A percentile compares a stretch with the other conserved stretches of the same genome.
Evolutionary conservation across 2,113 vertebrate genomes (phyloP).

Genomic region (Aspidoscelis tigris): DNA sequence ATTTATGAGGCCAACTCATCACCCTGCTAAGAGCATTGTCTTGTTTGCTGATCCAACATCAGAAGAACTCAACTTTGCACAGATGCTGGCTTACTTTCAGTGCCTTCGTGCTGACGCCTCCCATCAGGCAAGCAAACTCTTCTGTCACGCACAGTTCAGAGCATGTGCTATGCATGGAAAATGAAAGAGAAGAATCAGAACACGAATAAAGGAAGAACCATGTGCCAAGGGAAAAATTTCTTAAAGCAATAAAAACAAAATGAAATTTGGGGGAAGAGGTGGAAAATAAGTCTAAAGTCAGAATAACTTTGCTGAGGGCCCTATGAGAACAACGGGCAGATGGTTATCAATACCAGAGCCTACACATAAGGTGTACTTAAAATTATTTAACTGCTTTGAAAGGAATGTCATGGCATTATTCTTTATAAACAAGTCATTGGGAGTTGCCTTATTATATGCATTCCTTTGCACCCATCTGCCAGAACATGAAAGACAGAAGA

Average conservation of each 20-base stretch:
- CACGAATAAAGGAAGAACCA: background rate
- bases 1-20: conserved; percentile 6
- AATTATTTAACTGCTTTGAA: background rate
- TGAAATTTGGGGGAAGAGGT: background rate
- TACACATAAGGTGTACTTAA: background rate
- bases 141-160: background rate
- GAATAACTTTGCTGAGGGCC: background rate
- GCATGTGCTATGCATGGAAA: background rate
- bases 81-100: background rate
- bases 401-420: background rate
- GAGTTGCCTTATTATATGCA: background rate
- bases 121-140: background rate
- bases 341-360: background rate
- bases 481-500: background rate
- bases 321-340: background rate
- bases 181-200: background rate
- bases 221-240: background rate
- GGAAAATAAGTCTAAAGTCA: background rate
- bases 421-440: background rate
- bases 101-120: background rate
- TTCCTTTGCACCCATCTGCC: background rate
- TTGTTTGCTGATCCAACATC: conserved; percentile 9
- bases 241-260: background rate
- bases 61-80: background rate
- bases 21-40: conserved; percentile 15